phyloP scores from a whole-genome alignment of 2,888 invertebrate genomes.

The Falcaria lacertinaria region DNA sequence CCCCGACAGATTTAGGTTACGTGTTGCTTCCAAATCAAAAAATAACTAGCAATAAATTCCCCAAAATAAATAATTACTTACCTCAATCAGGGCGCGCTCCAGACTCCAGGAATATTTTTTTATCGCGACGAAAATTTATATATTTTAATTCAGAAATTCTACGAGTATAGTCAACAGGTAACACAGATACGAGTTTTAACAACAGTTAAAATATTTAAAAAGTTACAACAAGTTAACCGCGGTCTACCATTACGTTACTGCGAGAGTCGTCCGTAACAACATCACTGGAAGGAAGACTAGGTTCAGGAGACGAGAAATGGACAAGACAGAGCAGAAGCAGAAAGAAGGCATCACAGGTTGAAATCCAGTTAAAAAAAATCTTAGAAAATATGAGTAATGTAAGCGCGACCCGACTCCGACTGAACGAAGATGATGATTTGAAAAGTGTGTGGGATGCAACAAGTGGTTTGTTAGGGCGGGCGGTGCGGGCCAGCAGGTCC shows the following conservation, averaged over 20 bases:
- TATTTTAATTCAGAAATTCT: constrained; percentile 51
- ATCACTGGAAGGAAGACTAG: constrained; percentile 62
- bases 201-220: constrained; percentile 74
- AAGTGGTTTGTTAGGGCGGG: constrained; percentile 67
- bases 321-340: constrained; percentile 55
- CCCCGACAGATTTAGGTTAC: too few relatives aligned
- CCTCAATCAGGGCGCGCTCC: constrained; percentile 38
- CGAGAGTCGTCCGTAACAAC: constrained; percentile 58
- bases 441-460: constrained; percentile 65
- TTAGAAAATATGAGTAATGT: constrained; percentile 20
- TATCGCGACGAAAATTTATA: constrained; percentile 52
- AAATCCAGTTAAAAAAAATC: constrained; percentile 17
- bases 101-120: constrained; percentile 33
- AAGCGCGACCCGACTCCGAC: constrained; percentile 50
- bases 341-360: constrained; percentile 68
- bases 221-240: constrained; percentile 67
- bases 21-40: too few relatives aligned
- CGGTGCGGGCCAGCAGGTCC: constrained; percentile 55
- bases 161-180: constrained; percentile 74
- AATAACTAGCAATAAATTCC: too few relatives aligned
- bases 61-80: constrained; percentile 22
- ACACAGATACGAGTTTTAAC: constrained; percentile 73
- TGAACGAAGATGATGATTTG: constrained; percentile 43
- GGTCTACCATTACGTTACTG: constrained; percentile 41
- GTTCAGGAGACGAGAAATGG: constrained; percentile 35